Evolutionary conservation across 2,888 invertebrate genomes (phyloP).

Genomic region (Drosophila mercatorum): DNA sequence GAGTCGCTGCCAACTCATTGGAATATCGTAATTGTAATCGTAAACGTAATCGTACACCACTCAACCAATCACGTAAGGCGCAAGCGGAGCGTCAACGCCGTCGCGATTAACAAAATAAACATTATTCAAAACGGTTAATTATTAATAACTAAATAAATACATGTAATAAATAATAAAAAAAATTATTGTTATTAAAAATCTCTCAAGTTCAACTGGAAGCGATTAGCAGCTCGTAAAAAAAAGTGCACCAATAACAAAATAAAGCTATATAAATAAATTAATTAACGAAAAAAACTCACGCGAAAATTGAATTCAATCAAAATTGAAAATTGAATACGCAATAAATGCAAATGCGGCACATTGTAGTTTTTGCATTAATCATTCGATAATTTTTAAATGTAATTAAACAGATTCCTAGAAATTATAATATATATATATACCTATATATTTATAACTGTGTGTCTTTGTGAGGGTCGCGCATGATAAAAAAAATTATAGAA

Average conservation of each 20-base stretch:
- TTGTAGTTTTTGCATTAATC: conserved; percentile 54
- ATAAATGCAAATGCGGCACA: conserved; percentile 45
- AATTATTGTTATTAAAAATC: conserved; percentile 1
- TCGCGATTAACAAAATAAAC: conserved; percentile 31
- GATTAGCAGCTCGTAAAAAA: conserved; percentile 51
- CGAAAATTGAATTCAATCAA: conserved; percentile 56
- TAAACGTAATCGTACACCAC: not conserved
- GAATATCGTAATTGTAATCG: conserved; percentile 51
- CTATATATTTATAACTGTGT: conserved; percentile 35
- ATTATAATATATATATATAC: conserved; percentile 38
- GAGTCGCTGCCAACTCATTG: conserved; percentile 38
- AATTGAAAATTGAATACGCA: conserved; percentile 42
- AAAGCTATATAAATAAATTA: conserved; percentile 33
- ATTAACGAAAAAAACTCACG: conserved; percentile 52
- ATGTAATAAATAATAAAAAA: conserved; percentile 5
- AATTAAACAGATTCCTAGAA: conserved; percentile 63
- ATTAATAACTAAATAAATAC: conserved; percentile 27
- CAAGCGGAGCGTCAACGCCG: conserved; percentile 35
- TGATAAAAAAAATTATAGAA: conserved; percentile 27
- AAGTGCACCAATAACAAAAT: conserved; percentile 35
- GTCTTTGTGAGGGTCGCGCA: conserved; percentile 63
- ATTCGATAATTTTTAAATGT: conserved; percentile 64
- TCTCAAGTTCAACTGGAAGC: conserved; percentile 45
- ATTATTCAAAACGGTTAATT: conserved; percentile 40
- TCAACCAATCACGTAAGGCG: conserved; percentile 42